Evolutionary conservation across 2,797 vertebrate species (phyloP).

Genomic region (Ptychadena robeensis): DNA sequence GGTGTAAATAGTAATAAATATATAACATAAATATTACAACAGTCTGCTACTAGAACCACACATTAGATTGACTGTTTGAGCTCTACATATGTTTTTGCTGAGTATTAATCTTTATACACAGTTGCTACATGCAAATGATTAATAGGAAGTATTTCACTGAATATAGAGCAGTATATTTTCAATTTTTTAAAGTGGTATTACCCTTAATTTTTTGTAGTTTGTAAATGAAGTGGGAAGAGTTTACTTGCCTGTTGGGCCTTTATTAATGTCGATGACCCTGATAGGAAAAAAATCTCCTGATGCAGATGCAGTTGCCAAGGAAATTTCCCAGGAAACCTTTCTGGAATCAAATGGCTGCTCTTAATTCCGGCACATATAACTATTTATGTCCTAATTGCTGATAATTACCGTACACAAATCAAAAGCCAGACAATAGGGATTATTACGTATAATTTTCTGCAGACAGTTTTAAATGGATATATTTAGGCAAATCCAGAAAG

Average conservation of each 20-base stretch:
- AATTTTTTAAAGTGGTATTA: neutral
- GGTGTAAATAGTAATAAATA: neutral
- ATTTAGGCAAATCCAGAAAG: no score
- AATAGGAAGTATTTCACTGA: slow-evolving; percentile 19
- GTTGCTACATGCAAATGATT: neutral
- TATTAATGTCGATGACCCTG: neutral
- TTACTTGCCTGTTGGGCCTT: neutral
- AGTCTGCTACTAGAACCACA: neutral
- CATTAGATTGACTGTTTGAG: neutral
- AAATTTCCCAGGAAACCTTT: neutral
- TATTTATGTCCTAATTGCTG: no score
- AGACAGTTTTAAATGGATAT: neutral
- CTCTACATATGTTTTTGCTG: slow-evolving; percentile 1
- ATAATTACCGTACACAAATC: neutral
- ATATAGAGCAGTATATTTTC: slow-evolving; percentile 17
- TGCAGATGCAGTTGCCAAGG: neutral
- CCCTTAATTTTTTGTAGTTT: neutral
- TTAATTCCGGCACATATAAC: no score
- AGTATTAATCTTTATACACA: neutral
- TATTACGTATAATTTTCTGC: neutral
- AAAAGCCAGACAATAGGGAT: neutral
- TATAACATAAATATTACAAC: neutral
- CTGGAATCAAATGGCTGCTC: no score
- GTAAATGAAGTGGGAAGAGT: neutral
- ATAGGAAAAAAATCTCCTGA: neutral